A percentile compares a stretch with the other conserved stretches of the same genome.
Conservation (phyloP, 2,888 invertebrate genomes). For the Scaptomyza polygonia region DNA sequence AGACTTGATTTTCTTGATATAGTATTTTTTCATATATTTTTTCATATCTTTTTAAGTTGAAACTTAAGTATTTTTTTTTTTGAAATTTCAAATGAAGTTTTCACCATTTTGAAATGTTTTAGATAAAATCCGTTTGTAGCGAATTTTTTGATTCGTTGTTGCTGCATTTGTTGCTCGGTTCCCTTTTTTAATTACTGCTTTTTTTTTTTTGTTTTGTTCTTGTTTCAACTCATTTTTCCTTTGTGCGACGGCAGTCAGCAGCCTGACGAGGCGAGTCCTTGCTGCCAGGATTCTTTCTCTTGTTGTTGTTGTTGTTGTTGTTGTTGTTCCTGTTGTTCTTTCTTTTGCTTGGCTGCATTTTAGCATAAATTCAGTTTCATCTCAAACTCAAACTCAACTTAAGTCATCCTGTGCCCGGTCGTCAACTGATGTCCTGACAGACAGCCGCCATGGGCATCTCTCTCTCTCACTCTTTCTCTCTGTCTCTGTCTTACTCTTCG, state of each 20-base stretch:
- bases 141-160: conserved; percentile 16
- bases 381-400: conserved; percentile 55
- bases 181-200: conserved; percentile 65
- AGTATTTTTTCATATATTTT: too few relatives aligned
- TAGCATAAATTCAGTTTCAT: conserved; percentile 82
- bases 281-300: conserved; percentile 57
- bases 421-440: conserved; percentile 56
- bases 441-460: conserved; percentile 52
- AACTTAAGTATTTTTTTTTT: too few relatives aligned
- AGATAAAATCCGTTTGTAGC: conserved; percentile 7
- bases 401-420: conserved; percentile 26
- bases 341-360: conserved; percentile 76
- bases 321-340: conserved; percentile 47
- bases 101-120: not conserved
- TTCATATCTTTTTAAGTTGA: too few relatives aligned
- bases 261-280: conserved; percentile 60
- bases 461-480: not conserved
- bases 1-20: too few relatives aligned
- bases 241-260: conserved; percentile 62
- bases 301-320: conserved; percentile 45
- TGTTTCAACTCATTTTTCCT: conserved; percentile 82
- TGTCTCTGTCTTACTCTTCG: not conserved
- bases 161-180: conserved; percentile 35
- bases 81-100: too few relatives aligned
- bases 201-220: conserved; percentile 60